Base-by-base conservation (phyloP, 2,888 invertebrate genomes). In the Tortrix viridana region DNA sequence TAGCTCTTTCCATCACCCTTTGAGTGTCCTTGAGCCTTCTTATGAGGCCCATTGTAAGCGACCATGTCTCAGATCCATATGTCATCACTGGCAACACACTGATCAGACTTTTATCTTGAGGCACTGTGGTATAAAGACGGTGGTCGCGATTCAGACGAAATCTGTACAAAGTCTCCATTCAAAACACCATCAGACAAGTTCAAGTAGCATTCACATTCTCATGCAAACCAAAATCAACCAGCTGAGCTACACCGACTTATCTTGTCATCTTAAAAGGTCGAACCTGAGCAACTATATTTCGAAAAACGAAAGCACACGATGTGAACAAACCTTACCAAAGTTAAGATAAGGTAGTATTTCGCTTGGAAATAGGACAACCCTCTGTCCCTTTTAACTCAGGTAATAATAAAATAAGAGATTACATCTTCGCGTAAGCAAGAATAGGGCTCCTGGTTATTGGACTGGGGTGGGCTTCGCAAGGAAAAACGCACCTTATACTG, bases 351-450 rank as follows among this genome's bases (percentile, higher is more conserved):
- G 76, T 74, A 60, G 6, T 65, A 69, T 67, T 70, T 75, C 64
- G 22, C 65, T 67, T 69, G 67, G 38, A 5, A 62, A 71, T 54
- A 69, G 55, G 38, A 38, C 62, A 50, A 47, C 55, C 68, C 69
- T 66, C 73, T 70, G 80, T 81, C 84, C 83, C 84, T 86, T 82
- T 85, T 79, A 81, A 82, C 80, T 76, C 84, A 86, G 86, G 88
- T 88, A 86, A 88, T 86, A 88, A 88, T 87, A 88, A 88, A 88
- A 87, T 88, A 86, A 85, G 85, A 89, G 89, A 89, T 89, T 86
- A 88, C 86, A 89, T 89, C 89, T 88, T 87, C 81, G 85, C 86
- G 85, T 87, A 87, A 88, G 85, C 87, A 86, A 88, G 89, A 89
- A 87, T 88, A 85, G 85, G 84, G 84, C 81, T 84, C 81, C 81